These are phyloP conservation scores for Papilio xuthus DNA, from an alignment of 1,140 invertebrate species.

Conservation along the genomic window DNA sequence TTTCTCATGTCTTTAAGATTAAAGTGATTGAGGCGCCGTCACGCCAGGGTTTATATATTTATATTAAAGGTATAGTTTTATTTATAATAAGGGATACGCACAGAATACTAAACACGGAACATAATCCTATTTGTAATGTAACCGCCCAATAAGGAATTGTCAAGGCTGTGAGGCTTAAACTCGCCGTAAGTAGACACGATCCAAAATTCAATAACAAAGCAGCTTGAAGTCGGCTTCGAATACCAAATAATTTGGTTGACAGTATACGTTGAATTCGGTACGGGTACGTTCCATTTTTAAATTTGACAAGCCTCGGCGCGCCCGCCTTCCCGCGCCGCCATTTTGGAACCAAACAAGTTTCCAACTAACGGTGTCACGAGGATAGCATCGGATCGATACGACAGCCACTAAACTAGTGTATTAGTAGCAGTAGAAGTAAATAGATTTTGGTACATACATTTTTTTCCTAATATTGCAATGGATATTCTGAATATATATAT, in stretches of 20 bases:
- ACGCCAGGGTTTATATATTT: neutral
- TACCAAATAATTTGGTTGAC: constrained; percentile 78
- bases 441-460: neutral
- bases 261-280: constrained; percentile 73
- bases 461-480: neutral
- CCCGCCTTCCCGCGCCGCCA: constrained; percentile 47
- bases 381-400: constrained; percentile 1
- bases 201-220: constrained; percentile 76
- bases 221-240: constrained; percentile 62
- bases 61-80: neutral
- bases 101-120: neutral
- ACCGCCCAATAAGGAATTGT: constrained; percentile 51
- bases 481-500: too few relatives aligned
- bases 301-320: constrained; percentile 71
- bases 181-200: constrained; percentile 62
- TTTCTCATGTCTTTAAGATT: neutral
- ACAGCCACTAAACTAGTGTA: constrained; percentile 9
- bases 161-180: constrained; percentile 59
- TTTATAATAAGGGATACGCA: constrained; percentile 17
- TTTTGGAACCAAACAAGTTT: constrained; percentile 56
- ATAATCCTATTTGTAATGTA: neutral
- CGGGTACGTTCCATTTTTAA: constrained; percentile 78
- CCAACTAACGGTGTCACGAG: neutral
- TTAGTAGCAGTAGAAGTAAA: neutral
- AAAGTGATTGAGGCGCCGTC: neutral